A percentile compares a stretch with the other conserved stretches of the same genome.
phyloP scores from a whole-genome alignment of 2,888 invertebrate species.

The Eupithecia vulgata region DNA sequence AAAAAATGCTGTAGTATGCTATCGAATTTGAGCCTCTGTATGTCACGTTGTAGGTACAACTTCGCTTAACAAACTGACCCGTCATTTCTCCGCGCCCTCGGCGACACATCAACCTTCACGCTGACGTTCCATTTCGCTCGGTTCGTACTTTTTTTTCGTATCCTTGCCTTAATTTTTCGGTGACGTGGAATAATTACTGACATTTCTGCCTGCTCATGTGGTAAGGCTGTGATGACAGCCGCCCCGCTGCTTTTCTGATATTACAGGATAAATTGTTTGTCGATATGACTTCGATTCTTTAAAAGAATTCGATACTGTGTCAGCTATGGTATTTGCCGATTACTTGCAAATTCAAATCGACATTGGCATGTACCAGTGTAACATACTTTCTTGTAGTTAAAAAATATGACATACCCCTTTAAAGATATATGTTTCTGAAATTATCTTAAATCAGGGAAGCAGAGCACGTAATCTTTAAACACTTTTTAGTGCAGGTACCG shows the following conservation, averaged over 20 bases:
- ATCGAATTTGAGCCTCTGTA: slow-evolving; percentile 5
- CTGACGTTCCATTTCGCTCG: slow-evolving; percentile 71
- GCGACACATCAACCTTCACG: slow-evolving; percentile 67
- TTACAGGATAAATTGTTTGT: slow-evolving; percentile 40
- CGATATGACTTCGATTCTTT: slow-evolving; percentile 6
- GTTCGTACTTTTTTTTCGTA: slow-evolving; percentile 70
- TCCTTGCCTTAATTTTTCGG: slow-evolving; percentile 74
- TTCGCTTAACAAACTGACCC: slow-evolving; percentile 63
- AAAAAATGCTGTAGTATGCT: not conserved
- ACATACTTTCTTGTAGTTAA: not conserved
- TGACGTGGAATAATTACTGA: slow-evolving; percentile 76
- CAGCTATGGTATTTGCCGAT: not conserved
- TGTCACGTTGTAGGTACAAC: slow-evolving; percentile 51
- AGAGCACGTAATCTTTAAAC: slow-evolving; percentile 8
- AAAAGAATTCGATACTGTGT: slow-evolving; percentile 1
- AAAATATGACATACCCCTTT: not conserved
- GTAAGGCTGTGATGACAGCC: slow-evolving; percentile 70
- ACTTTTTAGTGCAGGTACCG: slow-evolving; percentile 14
- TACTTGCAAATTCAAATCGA: not conserved
- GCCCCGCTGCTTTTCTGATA: slow-evolving; percentile 60
- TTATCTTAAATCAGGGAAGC: slow-evolving; percentile 4
- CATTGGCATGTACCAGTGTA: not conserved
- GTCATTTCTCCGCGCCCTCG: slow-evolving; percentile 69
- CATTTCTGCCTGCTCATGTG: slow-evolving; percentile 63
- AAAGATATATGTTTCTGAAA: not conserved